Percentiles rank a stretch among this genome's conserved stretches.
These are phyloP conservation scores for Octopus sinensis DNA, from an alignment of 1,140 invertebrate genomes.

Conservation along the genomic window DNA sequence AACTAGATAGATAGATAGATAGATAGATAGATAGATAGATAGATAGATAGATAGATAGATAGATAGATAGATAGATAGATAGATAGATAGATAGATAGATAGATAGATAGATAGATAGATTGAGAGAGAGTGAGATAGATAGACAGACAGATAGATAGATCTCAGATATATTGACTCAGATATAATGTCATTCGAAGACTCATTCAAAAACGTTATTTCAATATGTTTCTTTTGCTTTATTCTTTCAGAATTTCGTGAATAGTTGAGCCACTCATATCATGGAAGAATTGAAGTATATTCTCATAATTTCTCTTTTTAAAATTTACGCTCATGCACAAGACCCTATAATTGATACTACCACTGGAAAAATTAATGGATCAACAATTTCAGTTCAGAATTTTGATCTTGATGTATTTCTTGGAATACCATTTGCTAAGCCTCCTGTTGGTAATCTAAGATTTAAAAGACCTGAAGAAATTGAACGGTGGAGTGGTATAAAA, in stretches of 20 bases:
- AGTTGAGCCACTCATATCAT: background rate
- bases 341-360: background rate
- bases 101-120: too few relatives aligned
- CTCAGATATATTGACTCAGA: too few relatives aligned
- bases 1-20: too few relatives aligned
- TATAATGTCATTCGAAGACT: background rate
- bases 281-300: background rate
- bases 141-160: too few relatives aligned
- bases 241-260: too few relatives aligned
- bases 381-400: slow-evolving; percentile 59
- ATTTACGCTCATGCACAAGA: background rate
- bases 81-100: too few relatives aligned
- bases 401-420: slow-evolving; percentile 83
- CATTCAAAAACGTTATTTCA: too few relatives aligned
- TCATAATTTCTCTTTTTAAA: background rate
- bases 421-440: slow-evolving; percentile 88
- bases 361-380: background rate
- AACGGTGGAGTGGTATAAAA: slow-evolving; percentile 29
- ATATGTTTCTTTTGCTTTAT: too few relatives aligned
- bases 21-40: too few relatives aligned
- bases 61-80: too few relatives aligned
- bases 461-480: slow-evolving; percentile 73
- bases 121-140: too few relatives aligned
- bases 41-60: too few relatives aligned
- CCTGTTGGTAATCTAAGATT: slow-evolving; percentile 83